Evolutionary conservation across 2,113 vertebrate genomes (phyloP).

Genomic region (Plecotus auritus): DNA sequence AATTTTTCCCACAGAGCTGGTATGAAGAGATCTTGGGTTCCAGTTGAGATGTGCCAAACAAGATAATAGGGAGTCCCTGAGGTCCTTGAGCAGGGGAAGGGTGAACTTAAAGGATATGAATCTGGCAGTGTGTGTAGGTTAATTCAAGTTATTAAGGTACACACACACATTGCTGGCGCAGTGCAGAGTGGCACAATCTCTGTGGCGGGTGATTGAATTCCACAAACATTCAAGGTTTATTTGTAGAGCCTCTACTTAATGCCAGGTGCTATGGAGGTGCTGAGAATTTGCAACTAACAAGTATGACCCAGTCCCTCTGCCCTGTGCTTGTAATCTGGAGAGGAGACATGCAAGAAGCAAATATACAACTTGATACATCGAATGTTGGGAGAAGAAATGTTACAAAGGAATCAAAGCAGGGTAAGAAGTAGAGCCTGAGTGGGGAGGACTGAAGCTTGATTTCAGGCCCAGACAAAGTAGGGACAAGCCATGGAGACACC

Average conservation of each 20-base stretch:
- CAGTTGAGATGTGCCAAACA: not conserved
- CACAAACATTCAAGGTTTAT: not conserved
- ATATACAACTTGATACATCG: accelerated
- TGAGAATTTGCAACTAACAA: not conserved
- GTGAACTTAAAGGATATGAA: not conserved
- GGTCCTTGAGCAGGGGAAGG: not conserved
- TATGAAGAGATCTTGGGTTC: not conserved
- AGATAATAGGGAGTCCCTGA: not conserved
- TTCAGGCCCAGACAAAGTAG: not conserved
- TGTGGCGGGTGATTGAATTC: not conserved
- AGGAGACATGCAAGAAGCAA: not conserved
- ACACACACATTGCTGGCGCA: not conserved
- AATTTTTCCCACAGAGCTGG: not conserved
- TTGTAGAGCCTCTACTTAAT: not conserved
- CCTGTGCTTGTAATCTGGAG: not conserved
- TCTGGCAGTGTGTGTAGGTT: not conserved
- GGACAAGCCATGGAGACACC: not conserved
- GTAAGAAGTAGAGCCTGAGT: not conserved
- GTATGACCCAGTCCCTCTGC: not conserved
- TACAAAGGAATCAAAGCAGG: not conserved
- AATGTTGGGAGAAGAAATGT: not conserved
- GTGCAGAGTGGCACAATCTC: not conserved
- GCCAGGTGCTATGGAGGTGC: not conserved
- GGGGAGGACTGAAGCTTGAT: not conserved
- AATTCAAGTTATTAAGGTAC: not conserved